phyloP scores from a whole-genome alignment of 1,140 invertebrate genomes.

The Laupala kohalensis region DNA sequence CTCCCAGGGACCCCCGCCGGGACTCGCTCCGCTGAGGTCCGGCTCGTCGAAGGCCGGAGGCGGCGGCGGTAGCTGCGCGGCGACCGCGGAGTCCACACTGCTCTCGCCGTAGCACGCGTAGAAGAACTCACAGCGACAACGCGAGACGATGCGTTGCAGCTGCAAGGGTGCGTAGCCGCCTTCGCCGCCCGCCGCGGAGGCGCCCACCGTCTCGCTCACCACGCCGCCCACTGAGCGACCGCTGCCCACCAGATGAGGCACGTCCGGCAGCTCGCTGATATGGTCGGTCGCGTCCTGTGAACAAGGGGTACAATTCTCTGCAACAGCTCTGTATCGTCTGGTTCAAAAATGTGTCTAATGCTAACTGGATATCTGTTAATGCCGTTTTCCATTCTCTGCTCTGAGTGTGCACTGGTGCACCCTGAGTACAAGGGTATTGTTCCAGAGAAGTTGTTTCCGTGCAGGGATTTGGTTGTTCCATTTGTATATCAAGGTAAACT shows the following conservation, averaged over 20 bases:
- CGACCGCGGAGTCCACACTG: conserved; percentile 50
- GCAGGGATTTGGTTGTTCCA: too few relatives aligned
- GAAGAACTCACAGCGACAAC: conserved; percentile 96
- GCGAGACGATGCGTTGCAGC: conserved; percentile 88
- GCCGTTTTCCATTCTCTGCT: too few relatives aligned
- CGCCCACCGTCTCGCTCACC: conserved; percentile 81
- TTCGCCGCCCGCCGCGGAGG: conserved; percentile 40
- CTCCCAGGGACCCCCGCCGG: conserved; percentile 43
- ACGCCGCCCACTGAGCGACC: conserved; percentile 93
- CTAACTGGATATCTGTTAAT: too few relatives aligned
- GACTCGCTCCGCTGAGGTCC: conserved; percentile 49
- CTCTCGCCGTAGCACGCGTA: conserved; percentile 87
- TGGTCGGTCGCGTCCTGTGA: conserved; percentile 56
- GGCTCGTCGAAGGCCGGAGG: conserved; percentile 24
- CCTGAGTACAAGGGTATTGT: too few relatives aligned
- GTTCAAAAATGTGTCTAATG: too few relatives aligned
- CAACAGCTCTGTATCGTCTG: too few relatives aligned
- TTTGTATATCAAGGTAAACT: too few relatives aligned
- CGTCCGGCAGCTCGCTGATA: conserved; percentile 63
- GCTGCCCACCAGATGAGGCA: conserved; percentile 82
- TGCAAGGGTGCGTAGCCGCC: conserved; percentile 37
- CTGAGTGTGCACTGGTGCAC: too few relatives aligned
- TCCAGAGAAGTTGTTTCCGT: too few relatives aligned
- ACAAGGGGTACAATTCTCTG: too few relatives aligned
- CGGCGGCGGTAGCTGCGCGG: conserved; percentile 48